Percentiles rank a stretch among this genome's conserved stretches.
Evolutionary conservation across 2,888 invertebrate genomes (phyloP).

Genomic region (Acleris cristana): DNA sequence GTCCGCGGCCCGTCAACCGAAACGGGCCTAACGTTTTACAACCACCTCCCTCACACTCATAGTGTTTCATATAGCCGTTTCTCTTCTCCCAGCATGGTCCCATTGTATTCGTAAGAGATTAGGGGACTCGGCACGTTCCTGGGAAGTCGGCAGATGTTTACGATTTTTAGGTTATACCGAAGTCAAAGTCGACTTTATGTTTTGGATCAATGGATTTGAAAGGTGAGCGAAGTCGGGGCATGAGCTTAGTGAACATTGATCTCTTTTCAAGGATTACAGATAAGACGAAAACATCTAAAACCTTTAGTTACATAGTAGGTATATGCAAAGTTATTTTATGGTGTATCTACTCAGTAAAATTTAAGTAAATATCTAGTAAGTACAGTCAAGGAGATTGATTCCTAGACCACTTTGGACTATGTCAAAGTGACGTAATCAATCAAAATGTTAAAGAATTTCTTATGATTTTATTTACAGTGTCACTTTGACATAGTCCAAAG

Average conservation of each 20-base stretch:
- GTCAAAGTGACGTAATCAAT: no score
- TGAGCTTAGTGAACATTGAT: constrained; percentile 24
- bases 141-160: constrained; percentile 81
- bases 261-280: constrained; percentile 1
- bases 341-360: no score
- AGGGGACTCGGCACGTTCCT: constrained; percentile 79
- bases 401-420: no score
- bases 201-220: constrained; percentile 29
- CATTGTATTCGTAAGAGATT: constrained; percentile 74
- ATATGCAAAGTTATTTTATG: no score
- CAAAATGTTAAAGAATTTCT: no score
- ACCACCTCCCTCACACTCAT: constrained; percentile 49
- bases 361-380: no score
- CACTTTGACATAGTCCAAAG: no score
- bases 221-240: constrained; percentile 19
- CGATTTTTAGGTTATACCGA: constrained; percentile 54
- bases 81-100: constrained; percentile 64
- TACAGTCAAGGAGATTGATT: no score
- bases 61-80: constrained; percentile 45
- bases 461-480: no score
- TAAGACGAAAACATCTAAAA: neutral
- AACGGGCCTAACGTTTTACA: constrained; percentile 72
- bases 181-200: constrained; percentile 31
- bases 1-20: constrained; percentile 79
- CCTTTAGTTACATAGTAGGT: neutral